Percentiles rank a stretch among this genome's conserved stretches.
Evolutionary conservation across 37 sponge, comb jelly and placozoan genomes (phyloP).

Genomic region (Aphrocallistes beatrix): DNA sequence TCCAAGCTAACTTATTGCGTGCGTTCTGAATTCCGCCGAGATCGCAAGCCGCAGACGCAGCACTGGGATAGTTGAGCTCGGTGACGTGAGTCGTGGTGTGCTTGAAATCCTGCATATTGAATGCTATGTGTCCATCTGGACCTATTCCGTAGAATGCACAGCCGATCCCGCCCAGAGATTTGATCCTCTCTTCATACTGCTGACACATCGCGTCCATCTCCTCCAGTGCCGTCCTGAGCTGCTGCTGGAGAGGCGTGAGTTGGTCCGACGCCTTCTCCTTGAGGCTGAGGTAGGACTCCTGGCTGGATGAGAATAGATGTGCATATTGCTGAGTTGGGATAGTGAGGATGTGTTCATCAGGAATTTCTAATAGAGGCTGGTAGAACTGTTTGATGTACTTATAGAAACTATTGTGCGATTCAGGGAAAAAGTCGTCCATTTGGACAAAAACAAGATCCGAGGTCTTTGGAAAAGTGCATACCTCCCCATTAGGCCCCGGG

Average conservation of each 20-base stretch:
- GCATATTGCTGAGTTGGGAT: not conserved
- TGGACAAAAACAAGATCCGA: not conserved
- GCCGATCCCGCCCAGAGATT: conserved; percentile 8
- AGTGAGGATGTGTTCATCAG: not conserved
- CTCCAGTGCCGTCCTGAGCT: not conserved
- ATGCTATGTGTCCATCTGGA: conserved; percentile 8
- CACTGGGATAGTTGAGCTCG: conserved; percentile 9
- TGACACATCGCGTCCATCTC: not conserved
- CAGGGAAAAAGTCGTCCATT: conserved; percentile 10
- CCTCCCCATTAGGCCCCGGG: not conserved
- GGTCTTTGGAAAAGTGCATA: not conserved
- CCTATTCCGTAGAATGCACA: conserved; percentile 7
- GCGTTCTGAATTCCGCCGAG: not conserved
- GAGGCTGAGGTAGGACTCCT: not conserved
- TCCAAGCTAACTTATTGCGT: not conserved
- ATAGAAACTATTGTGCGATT: not conserved
- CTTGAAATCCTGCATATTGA: not conserved
- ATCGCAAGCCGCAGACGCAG: not conserved
- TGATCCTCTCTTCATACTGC: conserved; percentile 14
- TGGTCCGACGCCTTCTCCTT: not conserved
- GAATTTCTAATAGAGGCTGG: not conserved
- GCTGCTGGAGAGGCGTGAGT: not conserved
- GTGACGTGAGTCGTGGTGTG: not conserved
- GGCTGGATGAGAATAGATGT: not conserved
- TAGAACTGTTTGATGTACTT: not conserved